These are phyloP conservation scores for Ceyx erithaca DNA, from an alignment of 2,797 vertebrate genomes.

Conservation along the genomic window DNA sequence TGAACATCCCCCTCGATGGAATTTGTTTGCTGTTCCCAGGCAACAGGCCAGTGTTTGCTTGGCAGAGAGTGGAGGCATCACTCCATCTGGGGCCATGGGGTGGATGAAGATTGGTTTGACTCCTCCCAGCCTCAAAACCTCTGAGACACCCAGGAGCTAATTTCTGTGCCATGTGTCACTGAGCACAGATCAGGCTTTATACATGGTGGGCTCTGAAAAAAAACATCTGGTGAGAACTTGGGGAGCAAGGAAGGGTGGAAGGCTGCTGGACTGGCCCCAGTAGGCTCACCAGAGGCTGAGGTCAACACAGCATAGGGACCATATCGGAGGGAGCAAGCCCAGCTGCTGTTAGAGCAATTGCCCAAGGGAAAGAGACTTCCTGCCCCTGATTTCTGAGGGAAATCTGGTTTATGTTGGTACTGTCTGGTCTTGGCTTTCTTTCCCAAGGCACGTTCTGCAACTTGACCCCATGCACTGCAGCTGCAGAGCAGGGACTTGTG, in stretches of 20 bases:
- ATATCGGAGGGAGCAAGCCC: background rate
- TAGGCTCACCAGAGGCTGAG: background rate
- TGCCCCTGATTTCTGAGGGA: background rate
- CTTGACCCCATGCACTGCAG: background rate
- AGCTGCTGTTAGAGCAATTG: background rate
- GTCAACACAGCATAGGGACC: background rate
- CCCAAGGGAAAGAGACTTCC: background rate
- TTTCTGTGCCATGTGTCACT: background rate
- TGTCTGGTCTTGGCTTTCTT: background rate
- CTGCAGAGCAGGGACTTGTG: background rate
- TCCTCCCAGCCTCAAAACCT: background rate
- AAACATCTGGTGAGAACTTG: background rate
- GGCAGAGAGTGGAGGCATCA: background rate
- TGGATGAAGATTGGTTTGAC: rapidly evolving
- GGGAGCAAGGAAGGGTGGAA: background rate
- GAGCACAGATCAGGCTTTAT: conserved; percentile 17
- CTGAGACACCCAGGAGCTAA: background rate
- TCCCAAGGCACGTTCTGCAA: background rate
- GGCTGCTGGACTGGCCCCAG: background rate
- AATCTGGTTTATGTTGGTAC: conserved; percentile 25
- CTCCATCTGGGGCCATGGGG: rapidly evolving
- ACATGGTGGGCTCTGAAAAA: background rate
- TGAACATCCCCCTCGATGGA: rapidly evolving
- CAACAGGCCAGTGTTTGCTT: background rate
- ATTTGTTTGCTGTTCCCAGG: conserved; percentile 36